Evolutionary conservation across 2,888 invertebrate genomes (phyloP), one percentile per base, ranked within the genome.

Genomic region (Coelopa pilipes): DNA sequence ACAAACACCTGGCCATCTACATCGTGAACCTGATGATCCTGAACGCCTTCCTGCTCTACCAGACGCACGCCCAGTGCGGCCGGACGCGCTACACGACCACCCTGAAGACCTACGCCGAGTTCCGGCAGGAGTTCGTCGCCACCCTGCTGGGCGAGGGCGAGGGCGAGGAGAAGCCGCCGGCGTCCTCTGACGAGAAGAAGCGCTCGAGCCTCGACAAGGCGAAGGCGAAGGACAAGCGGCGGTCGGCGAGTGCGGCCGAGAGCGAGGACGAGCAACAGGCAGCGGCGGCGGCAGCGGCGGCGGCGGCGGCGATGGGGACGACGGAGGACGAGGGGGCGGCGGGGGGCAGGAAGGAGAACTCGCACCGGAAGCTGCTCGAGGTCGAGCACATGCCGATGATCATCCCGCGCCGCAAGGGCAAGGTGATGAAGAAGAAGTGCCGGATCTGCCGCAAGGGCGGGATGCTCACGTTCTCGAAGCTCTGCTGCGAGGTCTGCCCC

Each of bases 381-480:
- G 57, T 62, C 12, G 68, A 72, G 9, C 76, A 76, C 47, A 3
- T 45, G 50, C 76, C 74, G 13, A 74, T 73, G 72, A 17, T 68
- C 2, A 68, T 76, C 57, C 72, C 74, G 21, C 59, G 74, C 0
- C 63, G 67, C 55, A 77, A 79, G 10, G 78, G 79, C 2, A 80
- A 78, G 13, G 57, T 79, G 0, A 69, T 77, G 12, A 80, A 79
- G n/a, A 82, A 82, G 67, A 82, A 81, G 53, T 82, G 82, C 19
- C 77, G 80, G 4, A 74, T 82, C 68, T 82, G 83, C 68, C 77
- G 74, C 73, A 81, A 81, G 45, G 77, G 71, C 7, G 82, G 83
- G 21, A 78, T 82, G 81, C 12, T 80, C 50, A 82, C 80, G 63
- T 81, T 78, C 46, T 80, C 81, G 47, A 80, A 80, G 47, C 77